These are phyloP conservation scores for Calypte anna DNA, from an alignment of 2,113 vertebrate genomes.

Conservation along the genomic window DNA sequence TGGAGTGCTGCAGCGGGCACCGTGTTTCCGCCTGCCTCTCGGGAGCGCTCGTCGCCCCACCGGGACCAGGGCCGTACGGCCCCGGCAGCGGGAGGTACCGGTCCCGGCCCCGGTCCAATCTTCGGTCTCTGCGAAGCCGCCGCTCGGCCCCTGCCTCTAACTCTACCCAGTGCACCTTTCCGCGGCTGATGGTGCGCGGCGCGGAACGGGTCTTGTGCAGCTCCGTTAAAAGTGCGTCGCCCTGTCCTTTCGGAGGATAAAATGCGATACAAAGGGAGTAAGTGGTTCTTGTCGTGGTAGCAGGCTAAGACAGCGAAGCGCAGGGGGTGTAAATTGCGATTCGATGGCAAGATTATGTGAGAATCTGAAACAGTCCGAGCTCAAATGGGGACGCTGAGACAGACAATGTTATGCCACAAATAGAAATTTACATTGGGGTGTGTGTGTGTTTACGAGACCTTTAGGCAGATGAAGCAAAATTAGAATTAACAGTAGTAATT, in stretches of 20 bases:
- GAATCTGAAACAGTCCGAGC: background rate
- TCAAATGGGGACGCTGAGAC: background rate
- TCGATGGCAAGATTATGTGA: background rate
- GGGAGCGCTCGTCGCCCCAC: background rate
- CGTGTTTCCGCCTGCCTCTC: background rate
- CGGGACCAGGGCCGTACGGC: background rate
- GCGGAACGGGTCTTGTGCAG: background rate
- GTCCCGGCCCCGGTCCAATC: background rate
- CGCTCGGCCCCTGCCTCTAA: background rate
- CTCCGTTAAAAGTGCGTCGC: background rate
- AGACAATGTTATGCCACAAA: background rate
- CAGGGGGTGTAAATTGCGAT: background rate
- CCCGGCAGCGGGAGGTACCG: background rate
- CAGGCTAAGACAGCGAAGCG: background rate
- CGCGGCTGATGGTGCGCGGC: background rate
- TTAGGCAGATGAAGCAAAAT: background rate
- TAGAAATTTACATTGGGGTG: background rate
- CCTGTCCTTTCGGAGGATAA: background rate
- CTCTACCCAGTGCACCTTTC: background rate
- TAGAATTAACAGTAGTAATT: background rate
- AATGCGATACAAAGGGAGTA: slow-evolving; percentile 11
- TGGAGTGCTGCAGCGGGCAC: background rate
- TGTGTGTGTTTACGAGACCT: background rate
- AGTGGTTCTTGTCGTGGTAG: slow-evolving; percentile 11
- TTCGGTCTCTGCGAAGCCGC: background rate